Base-by-base conservation (phyloP, 2,797 vertebrate species). In the Lerista edwardsae region DNA sequence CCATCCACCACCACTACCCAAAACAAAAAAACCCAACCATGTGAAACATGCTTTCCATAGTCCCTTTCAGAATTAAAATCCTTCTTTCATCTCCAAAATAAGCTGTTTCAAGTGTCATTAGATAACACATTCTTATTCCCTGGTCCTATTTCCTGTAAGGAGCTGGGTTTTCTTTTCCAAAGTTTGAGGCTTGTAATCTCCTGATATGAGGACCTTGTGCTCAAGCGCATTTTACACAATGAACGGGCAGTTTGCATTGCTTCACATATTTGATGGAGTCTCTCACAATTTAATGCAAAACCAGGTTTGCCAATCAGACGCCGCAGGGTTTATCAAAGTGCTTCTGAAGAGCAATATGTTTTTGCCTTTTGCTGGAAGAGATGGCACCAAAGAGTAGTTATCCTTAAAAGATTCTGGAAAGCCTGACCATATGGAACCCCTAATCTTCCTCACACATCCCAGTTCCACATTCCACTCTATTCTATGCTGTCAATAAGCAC, bases 401-500 rank as follows among this genome's bases (percentile, higher is more conserved):
- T 9, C 23, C 39, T 62, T 61, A 75, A n/a, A 57, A 21, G 64
- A 86, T 90, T 10, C 31, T 34, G n/a, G 41, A 89, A 89, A 84
- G 1, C 27, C 1, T 4, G 65, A 79, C 15, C 44, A 29, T 86
- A 67, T 31, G 17, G 59, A 62, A 79, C 36, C 34, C 67, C 44
- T 75, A n/a, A 0, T 88, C 84, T 79, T 83, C 25, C 21, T 2
- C 8, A 29, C 23, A 17, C 78, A 68, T 85, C 61, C 69, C 82
- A 34, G 25, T 71, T 67, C 17, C 34, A 88, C 79, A 85, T 82
- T 4, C 41, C 82, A 5, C n/a, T 29, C 44, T 55, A 5, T n/a
- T 34, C 82, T 80, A 68, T 68, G 29, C 44, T 65, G 84, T 68
- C 82, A 82, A 82, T 87, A 87, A 88, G 75, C 41, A 44, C 12